Conservation (phyloP, 2,797 vertebrate genomes). For the Molothrus ater region DNA sequence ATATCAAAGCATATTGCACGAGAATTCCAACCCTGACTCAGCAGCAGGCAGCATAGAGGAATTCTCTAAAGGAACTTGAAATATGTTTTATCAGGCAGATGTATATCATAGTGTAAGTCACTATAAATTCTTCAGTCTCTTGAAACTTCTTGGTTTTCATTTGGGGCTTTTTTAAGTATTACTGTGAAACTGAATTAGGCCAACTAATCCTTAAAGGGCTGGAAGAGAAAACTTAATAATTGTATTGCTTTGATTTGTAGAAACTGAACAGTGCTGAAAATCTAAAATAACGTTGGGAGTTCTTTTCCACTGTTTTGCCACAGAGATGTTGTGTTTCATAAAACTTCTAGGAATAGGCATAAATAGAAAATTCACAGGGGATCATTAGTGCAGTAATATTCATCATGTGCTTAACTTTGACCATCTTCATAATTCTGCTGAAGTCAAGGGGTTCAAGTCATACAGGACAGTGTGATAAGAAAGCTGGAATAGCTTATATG, state of each 20-base stretch:
- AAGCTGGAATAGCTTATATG: fast-evolving
- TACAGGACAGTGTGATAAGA: neutral
- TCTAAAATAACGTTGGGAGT: neutral
- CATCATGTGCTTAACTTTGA: neutral
- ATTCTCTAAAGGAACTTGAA: conserved; percentile 15
- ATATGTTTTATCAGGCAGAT: neutral
- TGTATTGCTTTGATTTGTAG: neutral
- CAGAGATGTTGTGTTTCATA: neutral
- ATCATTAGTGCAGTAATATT: neutral
- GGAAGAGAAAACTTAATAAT: neutral
- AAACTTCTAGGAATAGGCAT: neutral
- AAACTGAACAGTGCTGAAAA: conserved; percentile 10
- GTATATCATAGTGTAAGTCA: neutral
- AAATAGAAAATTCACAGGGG: neutral
- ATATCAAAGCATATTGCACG: neutral
- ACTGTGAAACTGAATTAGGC: neutral
- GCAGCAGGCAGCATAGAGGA: neutral
- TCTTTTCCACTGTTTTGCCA: neutral
- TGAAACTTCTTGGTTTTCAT: neutral
- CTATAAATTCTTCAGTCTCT: neutral
- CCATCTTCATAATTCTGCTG: neutral
- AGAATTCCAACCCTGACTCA: conserved; percentile 10
- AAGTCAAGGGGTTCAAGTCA: neutral
- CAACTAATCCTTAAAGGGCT: neutral
- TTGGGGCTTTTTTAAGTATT: neutral